Conservation (phyloP, 2,113 vertebrate species). For the Connochaetes taurinus region DNA sequence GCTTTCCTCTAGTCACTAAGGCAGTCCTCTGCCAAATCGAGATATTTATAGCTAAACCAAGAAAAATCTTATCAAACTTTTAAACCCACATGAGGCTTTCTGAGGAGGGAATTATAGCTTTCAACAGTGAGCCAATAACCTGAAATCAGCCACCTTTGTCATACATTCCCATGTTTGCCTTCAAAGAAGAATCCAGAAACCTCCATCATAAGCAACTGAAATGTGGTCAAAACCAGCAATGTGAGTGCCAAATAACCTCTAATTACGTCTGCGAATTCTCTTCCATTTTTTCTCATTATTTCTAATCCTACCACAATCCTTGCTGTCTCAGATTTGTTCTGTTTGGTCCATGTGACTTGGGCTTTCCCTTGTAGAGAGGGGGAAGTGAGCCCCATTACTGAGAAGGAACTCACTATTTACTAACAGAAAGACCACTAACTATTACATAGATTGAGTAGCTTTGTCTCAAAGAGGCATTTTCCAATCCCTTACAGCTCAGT, state of each 20-base stretch:
- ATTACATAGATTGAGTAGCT: neutral
- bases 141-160: neutral
- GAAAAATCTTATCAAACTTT: neutral
- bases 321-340: neutral
- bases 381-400: neutral
- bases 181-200: neutral
- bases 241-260: neutral
- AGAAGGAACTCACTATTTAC: neutral
- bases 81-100: neutral
- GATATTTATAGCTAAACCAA: constrained; percentile 28
- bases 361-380: neutral
- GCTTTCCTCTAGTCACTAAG: neutral
- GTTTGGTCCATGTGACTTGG: neutral
- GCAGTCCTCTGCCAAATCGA: neutral
- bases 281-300: constrained; percentile 31
- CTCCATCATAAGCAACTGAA: neutral
- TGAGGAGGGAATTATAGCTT: neutral
- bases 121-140: neutral
- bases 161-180: neutral
- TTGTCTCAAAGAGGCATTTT: neutral
- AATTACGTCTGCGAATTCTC: neutral
- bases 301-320: constrained; percentile 31
- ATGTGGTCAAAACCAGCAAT: neutral
- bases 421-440: neutral
- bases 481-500: neutral